Evolutionary conservation across 2,888 invertebrate genomes (phyloP).

Genomic region (Baronia brevicornis): DNA sequence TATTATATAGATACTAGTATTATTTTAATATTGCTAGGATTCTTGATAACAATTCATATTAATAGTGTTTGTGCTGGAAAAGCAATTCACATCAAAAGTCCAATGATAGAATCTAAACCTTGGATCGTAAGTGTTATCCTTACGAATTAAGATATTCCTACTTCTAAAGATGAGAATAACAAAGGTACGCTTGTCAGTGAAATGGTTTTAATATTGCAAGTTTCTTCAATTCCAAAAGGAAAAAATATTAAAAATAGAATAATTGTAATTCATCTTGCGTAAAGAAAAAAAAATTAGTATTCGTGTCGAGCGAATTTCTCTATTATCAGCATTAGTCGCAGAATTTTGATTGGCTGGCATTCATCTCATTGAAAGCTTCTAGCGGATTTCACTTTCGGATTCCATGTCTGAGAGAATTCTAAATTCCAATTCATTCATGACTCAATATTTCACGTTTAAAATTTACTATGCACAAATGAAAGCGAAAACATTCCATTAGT

Average conservation of each 20-base stretch:
- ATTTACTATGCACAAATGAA: conserved; percentile 1
- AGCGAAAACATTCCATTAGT: background rate
- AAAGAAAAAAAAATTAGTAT: conserved; percentile 6
- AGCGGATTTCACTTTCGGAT: conserved; percentile 13
- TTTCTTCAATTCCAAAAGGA: too few relatives aligned
- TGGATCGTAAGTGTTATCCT: too few relatives aligned
- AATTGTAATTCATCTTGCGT: conserved; percentile 13
- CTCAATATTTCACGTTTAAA: conserved; percentile 1
- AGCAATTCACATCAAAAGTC: too few relatives aligned
- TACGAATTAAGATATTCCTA: too few relatives aligned
- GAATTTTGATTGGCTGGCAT: conserved; percentile 14
- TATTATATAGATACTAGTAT: too few relatives aligned
- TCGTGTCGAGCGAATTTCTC: conserved; percentile 11
- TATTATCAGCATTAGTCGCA: conserved; percentile 13
- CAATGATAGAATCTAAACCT: too few relatives aligned
- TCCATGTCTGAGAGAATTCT: conserved; percentile 9
- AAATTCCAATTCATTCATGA: conserved; percentile 10
- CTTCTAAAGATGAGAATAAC: too few relatives aligned
- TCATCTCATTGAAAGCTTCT: conserved; percentile 12
- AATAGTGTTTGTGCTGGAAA: too few relatives aligned
- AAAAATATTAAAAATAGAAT: conserved; percentile 11
- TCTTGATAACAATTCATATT: too few relatives aligned
- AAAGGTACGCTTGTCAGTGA: too few relatives aligned
- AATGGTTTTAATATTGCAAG: too few relatives aligned
- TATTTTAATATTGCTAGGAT: too few relatives aligned